Evolutionary conservation across 2,888 invertebrate species (phyloP), one percentile per base, ranked within the genome.

Genomic region (Drosophila acutilabella): DNA sequence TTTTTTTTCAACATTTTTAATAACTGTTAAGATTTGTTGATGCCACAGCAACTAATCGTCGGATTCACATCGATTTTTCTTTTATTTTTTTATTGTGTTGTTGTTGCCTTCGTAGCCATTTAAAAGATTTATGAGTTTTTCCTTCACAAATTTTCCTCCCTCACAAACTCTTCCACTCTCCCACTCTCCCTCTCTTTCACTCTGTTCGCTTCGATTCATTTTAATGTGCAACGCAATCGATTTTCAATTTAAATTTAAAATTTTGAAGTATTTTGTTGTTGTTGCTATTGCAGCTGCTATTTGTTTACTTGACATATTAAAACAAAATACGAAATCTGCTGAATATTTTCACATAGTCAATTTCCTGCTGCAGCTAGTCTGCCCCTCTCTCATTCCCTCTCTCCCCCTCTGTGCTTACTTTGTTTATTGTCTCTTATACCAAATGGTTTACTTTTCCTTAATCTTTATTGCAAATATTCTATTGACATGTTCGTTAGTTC

Each of bases 131-230:
- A 61, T 69, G 57, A 16, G 42, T 13, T 36, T 36, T 36, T 26
- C 53, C 13, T 38, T 36, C 36, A 36, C 13, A 13, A 36, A 36
- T 36, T 36, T 36, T 36, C 2, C 36, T 36, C 36, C 13, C 13
- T 13, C 13, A 11, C 13, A 36, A 13, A 2, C 30, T n/a, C 50
- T 50, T 26, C 8, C 47, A 38, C 40, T 8, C 11, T 14, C 7
- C 14, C 8, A 8, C 10, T 7, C 23, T 4, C 14, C 0, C 36
- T 23, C 59, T 11, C 23, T 42, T 20, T 33, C 11, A 36, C 14
- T 16, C 7, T 16, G 30, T 10, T 44, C 67, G 80, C 78, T 75
- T 52, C 65, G 75, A 53, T 78, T 83, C 68, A 69, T 69, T 82
- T 77, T 33, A 70, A 65, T 65, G 62, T 50, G 71, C 62, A 71